phyloP scores from a whole-genome alignment of 2,113 vertebrate genomes.

The Urocolius indicus region DNA sequence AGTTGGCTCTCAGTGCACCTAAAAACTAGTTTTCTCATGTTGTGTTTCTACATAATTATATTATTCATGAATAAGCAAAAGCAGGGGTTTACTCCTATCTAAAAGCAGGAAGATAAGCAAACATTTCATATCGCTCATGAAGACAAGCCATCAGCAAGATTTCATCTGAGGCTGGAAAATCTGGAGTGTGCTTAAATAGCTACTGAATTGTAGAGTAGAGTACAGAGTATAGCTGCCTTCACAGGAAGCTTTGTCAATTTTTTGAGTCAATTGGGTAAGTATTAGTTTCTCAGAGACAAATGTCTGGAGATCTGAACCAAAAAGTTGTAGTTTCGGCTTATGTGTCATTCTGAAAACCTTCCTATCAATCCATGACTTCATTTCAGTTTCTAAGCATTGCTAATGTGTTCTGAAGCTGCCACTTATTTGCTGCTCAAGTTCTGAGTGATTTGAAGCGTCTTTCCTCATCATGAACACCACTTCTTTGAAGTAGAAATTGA shows the following conservation, averaged over 20 bases:
- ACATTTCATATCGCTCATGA: fast-evolving
- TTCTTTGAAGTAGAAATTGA: conserved; percentile 23
- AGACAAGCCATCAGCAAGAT: fast-evolving
- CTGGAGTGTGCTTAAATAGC: background rate
- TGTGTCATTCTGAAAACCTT: background rate
- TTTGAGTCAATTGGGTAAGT: background rate
- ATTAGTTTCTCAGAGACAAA: background rate
- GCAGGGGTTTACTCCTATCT: background rate
- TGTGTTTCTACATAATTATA: fast-evolving
- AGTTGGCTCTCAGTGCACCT: background rate
- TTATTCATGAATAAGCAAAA: background rate
- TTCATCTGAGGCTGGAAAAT: background rate
- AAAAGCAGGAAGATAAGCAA: background rate
- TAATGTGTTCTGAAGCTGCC: background rate
- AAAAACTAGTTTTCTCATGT: fast-evolving
- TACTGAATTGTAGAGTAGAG: fast-evolving
- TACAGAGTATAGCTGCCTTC: fast-evolving
- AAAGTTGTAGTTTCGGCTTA: background rate
- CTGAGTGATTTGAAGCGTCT: background rate
- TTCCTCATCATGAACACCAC: background rate
- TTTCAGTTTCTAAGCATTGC: background rate
- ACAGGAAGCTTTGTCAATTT: fast-evolving
- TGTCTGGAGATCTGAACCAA: fast-evolving
- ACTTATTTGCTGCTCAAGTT: background rate
- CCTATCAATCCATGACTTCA: background rate